Base-by-base conservation (phyloP, 2,113 vertebrate species). In the Azemiops feae region DNA sequence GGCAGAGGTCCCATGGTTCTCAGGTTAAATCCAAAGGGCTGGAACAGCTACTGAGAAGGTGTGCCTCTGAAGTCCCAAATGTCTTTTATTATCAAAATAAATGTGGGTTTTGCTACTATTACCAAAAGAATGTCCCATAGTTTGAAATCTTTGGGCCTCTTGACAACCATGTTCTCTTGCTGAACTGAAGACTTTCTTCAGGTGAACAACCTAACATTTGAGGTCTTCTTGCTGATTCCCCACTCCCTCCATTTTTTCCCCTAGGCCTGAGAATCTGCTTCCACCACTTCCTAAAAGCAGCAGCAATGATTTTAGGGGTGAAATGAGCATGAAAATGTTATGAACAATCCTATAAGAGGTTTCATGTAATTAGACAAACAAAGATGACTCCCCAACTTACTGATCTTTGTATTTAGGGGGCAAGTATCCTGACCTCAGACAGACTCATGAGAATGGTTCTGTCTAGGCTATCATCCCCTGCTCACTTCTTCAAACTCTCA, bases 201-300 rank as follows among this genome's bases (percentile, higher is more conserved):
- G 7, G n/a, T 54, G 20, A 25, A 22, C 34, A 47, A 7, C 4
- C 34, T 58, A 12, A 60, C 10, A 85, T 43, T 23, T 81, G 74
- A 43, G 34, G 18, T 34, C 34, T 81, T 43, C 6, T 3, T 43
- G 34, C 74, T 22, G 16, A 81, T 81, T 39, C 34, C 1, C 74
- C 7, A 22, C 74, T 22, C 3, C 7, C 7, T 43, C 6, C 18
- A 8, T 7, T 16, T n/a, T n/a, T 2, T 2, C 1, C 6, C n/a
- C n/a, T 18, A 81, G 39, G 3, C 3, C 34, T 81, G 16, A 18
- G 74, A 43, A 81, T 43, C 7, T 3, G 34, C 7, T 81, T 39
- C 7, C 18, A 43, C 2, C 5, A 81, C 5, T 81, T 81, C 69
- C 69, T 81, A 81, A 81, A 81, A 20, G n/a, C 16, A 81, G 16